Evolutionary conservation across 2,113 vertebrate genomes (phyloP), one percentile per base, ranked within the genome.

Genomic region (Gavialis gangeticus): DNA sequence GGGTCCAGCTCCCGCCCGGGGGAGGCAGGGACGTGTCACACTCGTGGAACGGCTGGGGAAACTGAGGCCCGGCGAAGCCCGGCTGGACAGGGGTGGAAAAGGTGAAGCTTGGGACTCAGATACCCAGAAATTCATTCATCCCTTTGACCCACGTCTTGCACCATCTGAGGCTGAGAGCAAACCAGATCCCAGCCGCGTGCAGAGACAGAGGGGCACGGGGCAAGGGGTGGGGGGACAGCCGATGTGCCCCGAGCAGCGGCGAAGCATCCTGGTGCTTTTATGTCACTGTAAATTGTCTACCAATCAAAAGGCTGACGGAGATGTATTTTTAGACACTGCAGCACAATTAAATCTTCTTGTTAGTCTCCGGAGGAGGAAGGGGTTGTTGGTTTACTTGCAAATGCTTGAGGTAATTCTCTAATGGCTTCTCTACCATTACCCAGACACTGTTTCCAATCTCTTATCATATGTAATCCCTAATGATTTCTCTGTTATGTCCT

Each of bases 401-500:
- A 97, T 95, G 98, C 96, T 97, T 84, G 96, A 96, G 96, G 94
- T 97, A 92, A 98, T 98, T 97, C 97, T 96, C 97, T 97, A 97
- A 97, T 92, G 97, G 97, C 94, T 97, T 93, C 92, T 91, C 96
- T 94, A 78, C 96, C 95, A 96, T 96, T 89, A 94, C 34, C 16
- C 92, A 95, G 94, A 18, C 96, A 59, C 91, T 79, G 96, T 88
- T 97, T 97, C 96, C 97, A 91, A 96, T 97, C 96, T 98, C 98
- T 97, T 96, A 97, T 97, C 97, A 92, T 97, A 95, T 97, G 97
- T 97, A 97, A 98, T 97, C 97, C 98, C 97, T 97, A 97, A 98
- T 97, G 97, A 98, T 98, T 97, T 96, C 97, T 97, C 97, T 83
- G 98, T 98, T 97, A 98, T 97, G 98, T 98, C 98, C 97, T 97